phyloP scores from a whole-genome alignment of 1,140 invertebrate species.

The Trichomalopsis sarcophagae region DNA sequence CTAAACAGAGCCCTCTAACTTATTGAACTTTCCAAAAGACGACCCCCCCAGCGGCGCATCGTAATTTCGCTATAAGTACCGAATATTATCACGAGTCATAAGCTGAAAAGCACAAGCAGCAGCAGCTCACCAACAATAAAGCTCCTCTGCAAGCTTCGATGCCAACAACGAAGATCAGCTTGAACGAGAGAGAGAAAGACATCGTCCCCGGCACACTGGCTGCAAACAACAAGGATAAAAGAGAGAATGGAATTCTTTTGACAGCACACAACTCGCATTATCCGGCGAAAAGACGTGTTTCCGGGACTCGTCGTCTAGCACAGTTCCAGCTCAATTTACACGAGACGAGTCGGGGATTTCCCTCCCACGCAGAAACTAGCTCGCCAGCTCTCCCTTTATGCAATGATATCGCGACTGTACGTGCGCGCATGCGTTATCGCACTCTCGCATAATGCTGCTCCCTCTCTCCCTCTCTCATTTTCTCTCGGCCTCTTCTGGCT shows the following conservation, averaged over 20 bases:
- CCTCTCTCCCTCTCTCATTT: not conserved
- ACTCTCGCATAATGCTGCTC: not conserved
- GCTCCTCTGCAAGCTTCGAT: not conserved
- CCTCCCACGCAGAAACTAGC: not conserved
- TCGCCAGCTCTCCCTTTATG: not conserved
- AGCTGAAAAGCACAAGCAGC: constrained; percentile 14
- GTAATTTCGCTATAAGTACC: constrained; percentile 15
- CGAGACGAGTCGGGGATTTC: not conserved
- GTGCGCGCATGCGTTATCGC: not conserved
- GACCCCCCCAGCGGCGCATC: not conserved
- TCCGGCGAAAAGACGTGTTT: constrained; percentile 6
- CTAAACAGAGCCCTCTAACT: not conserved
- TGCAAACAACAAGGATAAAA: not conserved
- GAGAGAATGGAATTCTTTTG: constrained; percentile 22
- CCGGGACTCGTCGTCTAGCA: not conserved
- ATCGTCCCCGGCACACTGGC: not conserved
- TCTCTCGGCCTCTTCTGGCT: not conserved
- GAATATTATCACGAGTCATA: constrained; percentile 31
- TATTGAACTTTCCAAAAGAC: constrained; percentile 10
- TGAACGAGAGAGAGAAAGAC: no score
- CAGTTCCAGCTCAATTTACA: constrained; percentile 27
- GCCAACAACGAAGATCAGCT: not conserved
- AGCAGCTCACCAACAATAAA: constrained; percentile 12
- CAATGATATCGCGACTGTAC: constrained; percentile 8
- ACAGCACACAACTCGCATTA: constrained; percentile 27